Evolutionary conservation across 2,797 vertebrate genomes (phyloP), one percentile per base, ranked within the genome.

Genomic region (Sternarchorhynchus goeldii): DNA sequence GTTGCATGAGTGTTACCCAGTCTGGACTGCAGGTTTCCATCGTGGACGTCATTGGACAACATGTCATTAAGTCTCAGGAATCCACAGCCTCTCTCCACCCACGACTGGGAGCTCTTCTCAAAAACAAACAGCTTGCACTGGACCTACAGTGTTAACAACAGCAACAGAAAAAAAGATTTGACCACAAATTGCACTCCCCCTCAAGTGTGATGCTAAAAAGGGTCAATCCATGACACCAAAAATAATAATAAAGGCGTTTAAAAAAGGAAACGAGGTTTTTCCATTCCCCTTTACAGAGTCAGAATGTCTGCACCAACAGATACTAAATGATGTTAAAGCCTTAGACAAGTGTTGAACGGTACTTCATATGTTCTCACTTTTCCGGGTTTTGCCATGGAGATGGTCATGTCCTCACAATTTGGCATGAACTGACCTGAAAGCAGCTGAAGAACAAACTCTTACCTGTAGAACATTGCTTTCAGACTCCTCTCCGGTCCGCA

Each of bases 81-180:
- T 4, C 95, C 95, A 63, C 95, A 90, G 74, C 95, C 94, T 84
- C 94, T 90, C 78, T 96, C 94, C 82, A 96, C 93, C 95, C 95
- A 95, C 0, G 94, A 95, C 87, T 96, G 95, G 8, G 94, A 93
- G 36, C 74, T 88, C 89, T 95, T 94, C 85, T 96, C 95, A 77
- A 96, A 95, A 55, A 95, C 94, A 83, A 96, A 96, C 83, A 96
- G 85, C 86, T 96, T 96, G 87, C 94, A 94, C 78, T 95, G 95
- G 76, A 95, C 94, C 95, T 96, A 87, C 2, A 90, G 7, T 1
- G 45, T 12, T 12, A 50, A 50, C 45, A 36, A 36, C 25, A 25
- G 25, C 25, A 25, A 25, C 25, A 36, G 3, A 36, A 36, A 1
- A 56, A 66, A n/a, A 50, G 16, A 21, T 3, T 20, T 34, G 0